Conservation (phyloP, 2,113 vertebrate species). For the Aepyceros melampus region DNA sequence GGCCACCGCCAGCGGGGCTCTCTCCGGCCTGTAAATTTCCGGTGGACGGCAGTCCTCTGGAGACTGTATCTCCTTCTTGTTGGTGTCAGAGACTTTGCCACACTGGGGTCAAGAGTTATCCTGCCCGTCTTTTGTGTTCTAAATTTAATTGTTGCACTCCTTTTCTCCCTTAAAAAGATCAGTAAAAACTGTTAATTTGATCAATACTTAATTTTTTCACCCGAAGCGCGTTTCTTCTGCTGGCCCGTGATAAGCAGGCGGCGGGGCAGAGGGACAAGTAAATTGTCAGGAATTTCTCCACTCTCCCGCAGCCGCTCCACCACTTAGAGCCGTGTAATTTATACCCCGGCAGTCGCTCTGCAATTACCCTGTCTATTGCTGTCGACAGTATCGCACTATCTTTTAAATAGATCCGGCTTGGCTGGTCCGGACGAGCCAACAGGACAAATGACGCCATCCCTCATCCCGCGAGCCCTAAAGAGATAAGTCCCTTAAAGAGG, state of each 20-base stretch:
- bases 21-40: not conserved
- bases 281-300: constrained; percentile 91
- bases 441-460: constrained; percentile 99
- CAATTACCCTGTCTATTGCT: constrained; percentile 98
- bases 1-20: rapidly evolving
- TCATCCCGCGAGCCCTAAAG: constrained; percentile 97
- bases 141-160: constrained; percentile 94
- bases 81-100: constrained; percentile 82
- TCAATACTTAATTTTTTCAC: constrained; percentile 99
- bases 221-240: constrained; percentile 93
- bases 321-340: constrained; percentile 97
- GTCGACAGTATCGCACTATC: constrained; percentile 99
- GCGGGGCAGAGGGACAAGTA: constrained; percentile 86
- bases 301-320: constrained; percentile 89
- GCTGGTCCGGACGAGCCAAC: constrained; percentile 97
- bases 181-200: constrained; percentile 99
- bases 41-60: constrained; percentile 74
- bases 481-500: constrained; percentile 99
- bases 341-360: constrained; percentile 94
- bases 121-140: constrained; percentile 88
- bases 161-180: constrained; percentile 89
- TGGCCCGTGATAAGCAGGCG: constrained; percentile 94
- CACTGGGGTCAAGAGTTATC: constrained; percentile 86
- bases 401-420: constrained; percentile 99
- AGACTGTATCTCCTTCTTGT: constrained; percentile 81